Percentiles rank a stretch among this genome's conserved stretches.
phyloP scores from a whole-genome alignment of 2,888 invertebrate species.

The Drosophila anomelani region DNA sequence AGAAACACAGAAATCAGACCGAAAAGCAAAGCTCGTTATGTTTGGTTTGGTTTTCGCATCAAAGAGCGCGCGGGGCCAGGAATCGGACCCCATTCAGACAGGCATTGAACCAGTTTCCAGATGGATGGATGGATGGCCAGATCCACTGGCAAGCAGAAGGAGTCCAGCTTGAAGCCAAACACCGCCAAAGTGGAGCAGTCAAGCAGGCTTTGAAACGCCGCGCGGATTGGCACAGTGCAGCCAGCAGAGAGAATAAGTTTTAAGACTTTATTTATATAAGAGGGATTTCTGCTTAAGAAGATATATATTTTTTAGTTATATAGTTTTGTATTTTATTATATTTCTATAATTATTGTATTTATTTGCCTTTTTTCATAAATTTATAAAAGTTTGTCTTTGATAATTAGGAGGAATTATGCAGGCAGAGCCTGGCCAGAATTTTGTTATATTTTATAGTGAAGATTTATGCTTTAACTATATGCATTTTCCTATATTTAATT shows the following conservation, averaged over 20 bases:
- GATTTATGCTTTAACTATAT: too few species aligned
- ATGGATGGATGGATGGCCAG: constrained; percentile 60
- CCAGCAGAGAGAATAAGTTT: not conserved
- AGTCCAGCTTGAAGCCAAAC: constrained; percentile 37
- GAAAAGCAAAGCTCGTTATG: constrained; percentile 76
- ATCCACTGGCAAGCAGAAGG: constrained; percentile 43
- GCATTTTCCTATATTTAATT: too few species aligned
- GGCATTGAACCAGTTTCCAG: constrained; percentile 70
- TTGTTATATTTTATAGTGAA: too few species aligned
- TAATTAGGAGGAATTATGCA: too few species aligned
- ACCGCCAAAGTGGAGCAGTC: constrained; percentile 78
- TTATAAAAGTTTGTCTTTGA: too few species aligned
- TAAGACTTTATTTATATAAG: not conserved
- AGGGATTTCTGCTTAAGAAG: not conserved
- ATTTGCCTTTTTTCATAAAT: too few species aligned
- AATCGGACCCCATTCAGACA: constrained; percentile 35
- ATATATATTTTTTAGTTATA: too few species aligned
- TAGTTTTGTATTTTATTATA: too few species aligned
- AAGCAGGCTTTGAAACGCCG: constrained; percentile 79
- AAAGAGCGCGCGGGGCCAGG: constrained; percentile 2
- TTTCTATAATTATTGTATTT: too few species aligned
- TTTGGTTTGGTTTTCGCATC: constrained; percentile 21
- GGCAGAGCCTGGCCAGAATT: too few species aligned
- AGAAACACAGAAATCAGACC: constrained; percentile 67
- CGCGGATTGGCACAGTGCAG: constrained; percentile 35